Base-by-base conservation (phyloP, 2,888 invertebrate species). In the Drosophila fulvimacula region DNA sequence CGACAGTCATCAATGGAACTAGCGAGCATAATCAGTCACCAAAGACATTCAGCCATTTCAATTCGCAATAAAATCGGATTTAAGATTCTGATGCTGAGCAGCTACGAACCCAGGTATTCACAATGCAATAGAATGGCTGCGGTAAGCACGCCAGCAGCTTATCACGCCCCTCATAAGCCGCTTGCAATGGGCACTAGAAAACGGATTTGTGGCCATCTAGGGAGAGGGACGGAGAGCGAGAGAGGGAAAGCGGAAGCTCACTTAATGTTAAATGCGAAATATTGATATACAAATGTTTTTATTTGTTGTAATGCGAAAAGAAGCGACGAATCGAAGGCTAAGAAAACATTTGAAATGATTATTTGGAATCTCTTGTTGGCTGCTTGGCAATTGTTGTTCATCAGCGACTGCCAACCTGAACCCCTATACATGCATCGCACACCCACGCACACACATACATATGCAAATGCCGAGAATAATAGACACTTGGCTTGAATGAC, bases 401-500 rank as follows among this genome's bases (percentile, higher is more conserved):
- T 27, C 66, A 38, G 27, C 52, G 27, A 21, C 15, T 65, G 27
- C 13, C 27, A 24, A 11, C 27, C 13, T 38, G 39, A 21, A 13
- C 17, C 19, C 3, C 7, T 76, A 72, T 53, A 63, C 59, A 82
- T 72, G 72, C 39, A 51, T n/a, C 51, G 2, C 34, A 5, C 36
- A 5, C 36, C 49, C 79, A 84, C 76, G 59, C 60, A 73, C 70
- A 71, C 55, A 44, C 9, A 19, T 13, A 66, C 55, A 42, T 57
- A 72, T 46, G 61, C 70, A 74, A 64, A 72, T 75, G 68, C 44
- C 34, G 49, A 24, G 67, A 58, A 75, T 82, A 79, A 84, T 73
- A 74, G 82, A 70, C 73, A 79, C 78, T 82, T 82, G 82, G 68
- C 66, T 66, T 68, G 60, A 62, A 62, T 64, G 66, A 63, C 58